Evolutionary conservation across 1,140 invertebrate species (phyloP).

Genomic region (Potamilus streckersoni): DNA sequence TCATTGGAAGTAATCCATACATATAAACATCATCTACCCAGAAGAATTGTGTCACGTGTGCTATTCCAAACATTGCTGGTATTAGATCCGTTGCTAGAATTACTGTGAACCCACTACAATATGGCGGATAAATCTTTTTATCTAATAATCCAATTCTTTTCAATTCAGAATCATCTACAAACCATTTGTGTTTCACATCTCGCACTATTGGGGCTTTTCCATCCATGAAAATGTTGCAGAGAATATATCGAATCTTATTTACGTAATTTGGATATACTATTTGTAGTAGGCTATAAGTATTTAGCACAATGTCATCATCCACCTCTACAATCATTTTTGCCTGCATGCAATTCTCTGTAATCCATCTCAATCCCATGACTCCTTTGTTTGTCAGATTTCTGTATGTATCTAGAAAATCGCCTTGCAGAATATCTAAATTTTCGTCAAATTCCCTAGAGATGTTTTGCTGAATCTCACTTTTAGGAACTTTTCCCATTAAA

Average conservation of each 20-base stretch:
- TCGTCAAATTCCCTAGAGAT: conserved; percentile 40
- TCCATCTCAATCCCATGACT: conserved; percentile 85
- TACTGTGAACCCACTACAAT: conserved; percentile 48
- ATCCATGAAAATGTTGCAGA: conserved; percentile 32
- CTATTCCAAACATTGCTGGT: conserved; percentile 53
- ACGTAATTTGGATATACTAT: conserved; percentile 12
- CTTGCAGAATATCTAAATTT: conserved; percentile 59
- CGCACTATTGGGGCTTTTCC: conserved; percentile 33
- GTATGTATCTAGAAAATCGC: conserved; percentile 59
- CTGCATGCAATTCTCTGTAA: conserved; percentile 74
- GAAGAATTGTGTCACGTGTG: conserved; percentile 64
- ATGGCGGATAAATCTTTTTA: conserved; percentile 37
- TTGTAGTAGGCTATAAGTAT: conserved; percentile 22
- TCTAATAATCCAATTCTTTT: conserved; percentile 29
- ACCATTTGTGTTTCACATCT: conserved; percentile 34
- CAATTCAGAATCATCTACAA: conserved; percentile 38
- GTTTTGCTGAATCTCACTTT: conserved; percentile 37
- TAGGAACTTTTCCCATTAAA: conserved; percentile 75
- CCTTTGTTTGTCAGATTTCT: conserved; percentile 71
- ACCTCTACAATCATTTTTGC: conserved; percentile 71
- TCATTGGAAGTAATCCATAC: conserved; percentile 66
- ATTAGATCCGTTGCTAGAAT: conserved; percentile 41
- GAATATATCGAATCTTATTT: conserved; percentile 22
- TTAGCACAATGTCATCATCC: conserved; percentile 50
- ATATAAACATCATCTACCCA: conserved; percentile 73